Evolutionary conservation across 2,113 vertebrate genomes (phyloP), one percentile per base, ranked within the genome.

Genomic region (Vireo altiloquus): DNA sequence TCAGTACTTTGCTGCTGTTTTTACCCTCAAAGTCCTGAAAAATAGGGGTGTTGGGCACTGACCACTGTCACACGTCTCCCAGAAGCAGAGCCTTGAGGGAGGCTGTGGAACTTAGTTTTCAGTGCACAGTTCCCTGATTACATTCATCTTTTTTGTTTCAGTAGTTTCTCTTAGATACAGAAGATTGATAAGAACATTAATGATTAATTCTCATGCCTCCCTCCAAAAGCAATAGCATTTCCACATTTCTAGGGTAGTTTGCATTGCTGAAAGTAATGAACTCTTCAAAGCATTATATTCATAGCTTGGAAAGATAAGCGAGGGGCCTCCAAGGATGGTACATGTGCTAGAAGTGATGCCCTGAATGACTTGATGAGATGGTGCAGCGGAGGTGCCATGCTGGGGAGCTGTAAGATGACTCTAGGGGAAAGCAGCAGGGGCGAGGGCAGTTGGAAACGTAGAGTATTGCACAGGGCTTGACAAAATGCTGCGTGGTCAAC

Each of bases 401-500:
- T 95, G 91, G 91, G 93, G 95, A 92, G 94, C 82, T 22, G 10
- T 69, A 65, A 89, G 80, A 72, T 70, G 87, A 47, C 90, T 85
- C 91, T 94, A 95, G 14, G 81, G 79, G 64, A 92, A 88, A 92
- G 92, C 56, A 6, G 72, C 4, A 10, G 59, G n/a, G 28, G 82
- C 2, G 23, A 53, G 90, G 82, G 89, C 6, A 28, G 60, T 28
- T 87, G 94, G 91, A 91, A 90, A 86, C 66, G 79, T 89, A 97
- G 96, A 97, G 97, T 98, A 99, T 99, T 99, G 99, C 99, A 99
- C 99, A 99, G 99, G 99, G 99, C 98, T 99, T 98, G 98, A 99
- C 98, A 98, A 98, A 99, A 98, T 97, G 98, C 99, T 99, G 98
- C 96, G 98, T 99, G 98, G 98, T 98, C 98, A 95, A 98, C 97